Evolutionary conservation across 2,797 vertebrate species (phyloP).

Genomic region (Onychomys leucogaster): DNA sequence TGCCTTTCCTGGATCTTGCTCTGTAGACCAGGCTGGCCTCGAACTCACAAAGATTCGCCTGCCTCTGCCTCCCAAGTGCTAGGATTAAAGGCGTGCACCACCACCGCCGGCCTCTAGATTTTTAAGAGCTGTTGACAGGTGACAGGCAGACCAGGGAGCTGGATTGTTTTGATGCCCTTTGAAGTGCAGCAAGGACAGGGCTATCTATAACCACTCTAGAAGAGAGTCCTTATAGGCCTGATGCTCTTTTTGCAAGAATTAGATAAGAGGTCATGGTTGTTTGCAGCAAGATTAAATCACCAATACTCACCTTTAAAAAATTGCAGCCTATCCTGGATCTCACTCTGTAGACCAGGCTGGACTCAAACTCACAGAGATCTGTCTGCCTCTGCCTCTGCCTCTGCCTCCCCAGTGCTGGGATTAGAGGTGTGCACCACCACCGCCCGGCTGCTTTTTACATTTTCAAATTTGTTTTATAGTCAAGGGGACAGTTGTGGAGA

Average conservation of each 20-base stretch:
- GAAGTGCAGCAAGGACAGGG: conserved; percentile 23
- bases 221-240: background rate
- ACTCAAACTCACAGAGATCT: too few relatives aligned
- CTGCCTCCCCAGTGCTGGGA: too few relatives aligned
- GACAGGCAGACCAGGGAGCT: background rate
- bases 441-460: background rate
- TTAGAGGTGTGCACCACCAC: too few relatives aligned
- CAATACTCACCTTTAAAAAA: background rate
- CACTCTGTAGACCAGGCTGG: too few relatives aligned
- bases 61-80: too few relatives aligned
- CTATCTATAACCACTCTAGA: conserved; percentile 8
- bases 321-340: too few relatives aligned
- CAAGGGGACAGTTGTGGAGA: background rate
- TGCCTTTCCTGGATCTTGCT: too few relatives aligned
- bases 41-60: too few relatives aligned
- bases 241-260: background rate
- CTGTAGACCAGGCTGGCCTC: too few relatives aligned
- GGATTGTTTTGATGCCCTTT: conserved; percentile 18
- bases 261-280: background rate
- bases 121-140: background rate
- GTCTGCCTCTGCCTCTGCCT: too few relatives aligned
- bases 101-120: too few relatives aligned
- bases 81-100: too few relatives aligned
- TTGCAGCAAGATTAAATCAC: conserved; percentile 2
- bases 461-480: background rate